Evolutionary conservation across 1,140 invertebrate species (phyloP).

Genomic region (Kradibia gibbosae): DNA sequence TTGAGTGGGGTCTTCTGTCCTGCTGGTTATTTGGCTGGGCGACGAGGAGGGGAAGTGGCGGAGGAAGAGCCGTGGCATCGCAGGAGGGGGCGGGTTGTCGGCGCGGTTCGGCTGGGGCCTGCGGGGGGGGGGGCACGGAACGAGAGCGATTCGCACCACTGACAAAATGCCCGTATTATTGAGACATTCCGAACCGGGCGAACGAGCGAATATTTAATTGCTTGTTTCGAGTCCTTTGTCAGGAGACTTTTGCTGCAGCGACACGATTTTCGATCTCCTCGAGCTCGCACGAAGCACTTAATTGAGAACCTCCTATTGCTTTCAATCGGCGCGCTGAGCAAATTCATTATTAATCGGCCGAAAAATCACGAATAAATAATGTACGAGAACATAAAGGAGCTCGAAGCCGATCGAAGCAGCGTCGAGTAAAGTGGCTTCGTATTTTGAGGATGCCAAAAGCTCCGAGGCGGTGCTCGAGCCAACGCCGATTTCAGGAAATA

Average conservation of each 20-base stretch:
- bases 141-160: neutral
- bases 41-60: no score
- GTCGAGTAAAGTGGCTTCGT: neutral
- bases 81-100: no score
- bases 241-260: neutral
- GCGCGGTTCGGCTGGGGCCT: no score
- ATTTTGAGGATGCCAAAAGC: neutral
- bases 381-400: neutral
- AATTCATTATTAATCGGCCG: slow-evolving; percentile 24
- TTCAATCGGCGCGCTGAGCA: neutral
- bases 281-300: slow-evolving; percentile 2
- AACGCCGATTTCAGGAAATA: neutral
- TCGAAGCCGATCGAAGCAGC: neutral
- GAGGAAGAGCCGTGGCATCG: no score
- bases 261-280: neutral
- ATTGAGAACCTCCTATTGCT: neutral
- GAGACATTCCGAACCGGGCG: neutral
- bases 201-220: slow-evolving; percentile 44
- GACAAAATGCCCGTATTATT: slow-evolving; percentile 8
- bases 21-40: no score
- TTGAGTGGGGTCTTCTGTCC: no score
- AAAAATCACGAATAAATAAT: neutral
- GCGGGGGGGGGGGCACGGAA: no score
- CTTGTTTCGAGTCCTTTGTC: neutral
- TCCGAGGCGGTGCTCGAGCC: neutral